Evolutionary conservation across 2,888 invertebrate species (phyloP), one percentile per base, ranked within the genome.

Genomic region (Drosophila antonietae): DNA sequence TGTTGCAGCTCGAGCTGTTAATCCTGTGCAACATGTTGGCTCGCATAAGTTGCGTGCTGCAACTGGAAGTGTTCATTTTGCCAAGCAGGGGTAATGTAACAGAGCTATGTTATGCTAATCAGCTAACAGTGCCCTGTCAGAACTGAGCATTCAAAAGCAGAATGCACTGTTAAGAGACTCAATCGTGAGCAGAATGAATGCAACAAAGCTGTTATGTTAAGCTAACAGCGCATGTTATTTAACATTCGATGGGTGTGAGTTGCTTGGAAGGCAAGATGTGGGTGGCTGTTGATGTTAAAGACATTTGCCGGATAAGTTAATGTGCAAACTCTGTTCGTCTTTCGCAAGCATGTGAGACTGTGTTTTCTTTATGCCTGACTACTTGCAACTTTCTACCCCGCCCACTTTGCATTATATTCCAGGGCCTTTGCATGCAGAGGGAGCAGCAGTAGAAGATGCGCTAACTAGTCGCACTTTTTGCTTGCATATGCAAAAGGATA

Each of bases 321-420:
- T 85, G 88, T 85, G 75, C 43, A 85, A 83, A 75, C 75, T 85
- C 85, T 87, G 85, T 85, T 79, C 88, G 68, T 20, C 77, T 73
- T 71, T 81, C 73, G 81, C 81, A 78, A 88, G 86, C 83, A 79
- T 83, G 71, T 73, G 81, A 81, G 74, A 53, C 81, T 66, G 75
- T 81, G 88, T 88, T 85, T 73, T 83, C 78, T 74, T 84, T 73
- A 78, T 72, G 81, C 84, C 78, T 78, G 72, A 83, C 60, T 75
- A 71, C 76, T 76, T 68, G 20, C 20, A 20, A 44, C 53, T 28
- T 28, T 28, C 41, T 57, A 20, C 33, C 18, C 0, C 1, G 0
- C 37, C 7, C 52, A 46, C 9, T 46, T 62, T 62, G 52, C 66
- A 53, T 47, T 51, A 66, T 62, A 20, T 64, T 56, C 44, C 52